A percentile compares a stretch with the other conserved stretches of the same genome.
These are phyloP conservation scores for Strix aluco DNA, from an alignment of 2,113 vertebrate genomes.

Conservation along the genomic window DNA sequence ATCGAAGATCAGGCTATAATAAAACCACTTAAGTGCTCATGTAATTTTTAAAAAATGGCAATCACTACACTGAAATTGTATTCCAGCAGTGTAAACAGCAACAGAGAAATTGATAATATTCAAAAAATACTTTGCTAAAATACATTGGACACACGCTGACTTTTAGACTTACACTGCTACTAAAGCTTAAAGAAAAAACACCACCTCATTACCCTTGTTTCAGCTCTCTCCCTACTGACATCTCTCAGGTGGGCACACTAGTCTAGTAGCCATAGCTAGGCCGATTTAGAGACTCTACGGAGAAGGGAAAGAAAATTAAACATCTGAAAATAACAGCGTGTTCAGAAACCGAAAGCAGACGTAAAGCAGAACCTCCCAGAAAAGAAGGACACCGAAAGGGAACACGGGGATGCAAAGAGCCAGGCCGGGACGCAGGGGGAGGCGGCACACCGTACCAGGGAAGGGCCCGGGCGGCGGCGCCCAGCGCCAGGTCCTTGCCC, in stretches of 20 bases:
- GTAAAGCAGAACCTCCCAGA: not conserved
- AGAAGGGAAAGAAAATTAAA: not conserved
- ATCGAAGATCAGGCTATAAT: not conserved
- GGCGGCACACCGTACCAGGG: not conserved
- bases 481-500: not conserved
- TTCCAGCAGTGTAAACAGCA: rapidly evolving
- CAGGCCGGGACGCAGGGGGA: not conserved
- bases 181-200: not conserved
- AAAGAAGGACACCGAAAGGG: not conserved
- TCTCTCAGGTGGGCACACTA: not conserved
- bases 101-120: rapidly evolving
- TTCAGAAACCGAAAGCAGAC: not conserved
- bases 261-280: not conserved
- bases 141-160: rapidly evolving
- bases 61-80: not conserved
- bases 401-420: not conserved
- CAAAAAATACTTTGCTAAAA: not conserved
- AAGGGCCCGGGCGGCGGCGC: not conserved
- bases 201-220: not conserved
- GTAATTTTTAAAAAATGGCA: not conserved
- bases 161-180: not conserved
- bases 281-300: not conserved
- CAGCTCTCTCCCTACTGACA: not conserved
- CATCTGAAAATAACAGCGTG: rapidly evolving
- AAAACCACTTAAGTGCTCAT: rapidly evolving